Conservation (phyloP, 2,113 vertebrate species). For the Cryptotis parvus region DNA sequence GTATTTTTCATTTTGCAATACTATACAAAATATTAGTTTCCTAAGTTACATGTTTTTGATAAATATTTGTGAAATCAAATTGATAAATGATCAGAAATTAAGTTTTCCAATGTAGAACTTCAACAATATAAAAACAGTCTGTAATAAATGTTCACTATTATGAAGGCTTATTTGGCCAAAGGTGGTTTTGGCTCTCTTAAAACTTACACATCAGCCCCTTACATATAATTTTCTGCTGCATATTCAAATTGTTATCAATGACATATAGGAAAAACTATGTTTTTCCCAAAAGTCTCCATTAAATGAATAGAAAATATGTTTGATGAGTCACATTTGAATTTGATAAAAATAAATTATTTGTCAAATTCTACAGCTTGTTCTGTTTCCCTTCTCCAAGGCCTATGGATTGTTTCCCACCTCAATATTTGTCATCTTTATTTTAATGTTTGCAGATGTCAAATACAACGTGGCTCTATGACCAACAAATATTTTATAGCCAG, state of each 20-base stretch:
- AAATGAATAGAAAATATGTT: not conserved
- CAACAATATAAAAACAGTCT: not conserved
- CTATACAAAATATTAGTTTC: not conserved
- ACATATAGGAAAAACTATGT: not conserved
- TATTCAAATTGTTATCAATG: not conserved
- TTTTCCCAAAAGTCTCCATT: not conserved
- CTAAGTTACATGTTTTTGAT: not conserved
- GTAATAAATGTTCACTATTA: not conserved
- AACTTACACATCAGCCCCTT: conserved; percentile 1
- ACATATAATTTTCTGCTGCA: not conserved
- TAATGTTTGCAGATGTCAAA: conserved; percentile 49
- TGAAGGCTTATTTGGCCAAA: not conserved
- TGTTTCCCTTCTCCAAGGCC: not conserved
- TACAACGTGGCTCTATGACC: not conserved
- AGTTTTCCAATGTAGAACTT: not conserved
- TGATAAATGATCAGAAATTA: conserved; percentile 26
- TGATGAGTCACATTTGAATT: conserved; percentile 4
- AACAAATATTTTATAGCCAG: conserved; percentile 19
- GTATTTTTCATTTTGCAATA: not conserved
- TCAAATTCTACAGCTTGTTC: not conserved
- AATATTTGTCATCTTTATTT: conserved; percentile 65
- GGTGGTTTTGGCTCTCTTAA: not conserved
- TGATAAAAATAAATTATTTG: conserved; percentile 38
- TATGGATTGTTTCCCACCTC: conserved; percentile 39
- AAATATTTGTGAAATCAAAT: not conserved